phyloP scores from a whole-genome alignment of 2,113 vertebrate species.

The Macroglossus sobrinus region DNA sequence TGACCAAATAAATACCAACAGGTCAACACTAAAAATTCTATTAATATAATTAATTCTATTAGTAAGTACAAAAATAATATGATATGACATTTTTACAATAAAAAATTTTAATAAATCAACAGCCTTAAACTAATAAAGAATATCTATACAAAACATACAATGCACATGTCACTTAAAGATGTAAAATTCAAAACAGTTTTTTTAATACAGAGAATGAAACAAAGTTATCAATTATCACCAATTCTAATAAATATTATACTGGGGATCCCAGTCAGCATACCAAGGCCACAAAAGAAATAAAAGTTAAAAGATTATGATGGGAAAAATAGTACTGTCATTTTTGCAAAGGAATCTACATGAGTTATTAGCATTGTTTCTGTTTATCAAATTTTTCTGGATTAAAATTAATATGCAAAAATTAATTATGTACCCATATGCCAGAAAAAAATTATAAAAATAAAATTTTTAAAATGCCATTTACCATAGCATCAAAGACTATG shows the following conservation, averaged over 20 bases:
- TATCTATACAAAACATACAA: background rate
- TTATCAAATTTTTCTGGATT: background rate
- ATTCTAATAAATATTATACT: background rate
- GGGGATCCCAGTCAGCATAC: background rate
- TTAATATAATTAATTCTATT: background rate
- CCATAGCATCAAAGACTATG: background rate
- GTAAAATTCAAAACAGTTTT: background rate
- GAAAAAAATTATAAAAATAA: background rate
- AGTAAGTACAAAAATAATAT: background rate
- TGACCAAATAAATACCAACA: background rate
- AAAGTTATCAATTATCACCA: background rate
- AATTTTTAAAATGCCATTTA: background rate
- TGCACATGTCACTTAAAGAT: background rate
- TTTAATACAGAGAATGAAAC: background rate
- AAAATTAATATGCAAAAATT: background rate
- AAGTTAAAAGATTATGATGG: background rate
- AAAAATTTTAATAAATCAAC: background rate
- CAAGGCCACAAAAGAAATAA: background rate
- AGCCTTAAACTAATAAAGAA: background rate
- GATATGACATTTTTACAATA: background rate
- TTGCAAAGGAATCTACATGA: background rate
- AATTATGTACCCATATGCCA: background rate
- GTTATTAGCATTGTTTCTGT: background rate
- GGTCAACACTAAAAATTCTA: background rate
- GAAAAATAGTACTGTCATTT: background rate